Conservation (phyloP, 2,888 invertebrate genomes). For the Caradrina kadenii region DNA sequence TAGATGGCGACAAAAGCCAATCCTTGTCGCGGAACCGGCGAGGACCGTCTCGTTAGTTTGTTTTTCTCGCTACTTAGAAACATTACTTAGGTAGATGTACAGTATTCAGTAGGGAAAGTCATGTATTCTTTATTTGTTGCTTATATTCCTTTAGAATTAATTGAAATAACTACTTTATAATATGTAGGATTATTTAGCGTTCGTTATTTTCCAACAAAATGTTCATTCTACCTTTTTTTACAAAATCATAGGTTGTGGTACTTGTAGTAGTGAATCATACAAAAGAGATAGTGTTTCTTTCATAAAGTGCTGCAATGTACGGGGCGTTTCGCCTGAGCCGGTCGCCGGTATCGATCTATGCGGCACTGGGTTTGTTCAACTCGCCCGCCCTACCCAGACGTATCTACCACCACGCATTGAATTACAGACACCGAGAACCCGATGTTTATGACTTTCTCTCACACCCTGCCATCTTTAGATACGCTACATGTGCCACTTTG, state of each 20-base stretch:
- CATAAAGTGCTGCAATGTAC: slow-evolving; percentile 64
- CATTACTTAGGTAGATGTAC: neutral
- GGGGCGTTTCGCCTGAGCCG: slow-evolving; percentile 59
- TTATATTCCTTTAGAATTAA: neutral
- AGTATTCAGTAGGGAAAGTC: neutral
- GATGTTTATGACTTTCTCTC: slow-evolving; percentile 64
- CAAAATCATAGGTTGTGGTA: neutral
- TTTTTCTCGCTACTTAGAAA: slow-evolving; percentile 11
- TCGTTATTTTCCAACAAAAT: neutral
- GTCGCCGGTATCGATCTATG: slow-evolving; percentile 70
- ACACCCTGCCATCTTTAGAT: slow-evolving; percentile 50
- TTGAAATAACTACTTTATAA: neutral
- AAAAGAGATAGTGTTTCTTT: slow-evolving; percentile 59
- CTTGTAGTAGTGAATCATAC: slow-evolving; percentile 5
- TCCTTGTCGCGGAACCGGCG: slow-evolving; percentile 13
- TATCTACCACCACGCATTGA: slow-evolving; percentile 65
- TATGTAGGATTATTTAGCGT: neutral
- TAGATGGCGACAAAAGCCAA: slow-evolving; percentile 15
- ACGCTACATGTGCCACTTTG: slow-evolving; percentile 38
- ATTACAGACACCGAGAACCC: slow-evolving; percentile 66
- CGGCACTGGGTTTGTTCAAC: slow-evolving; percentile 70
- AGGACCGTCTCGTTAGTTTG: neutral
- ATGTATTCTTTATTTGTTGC: neutral
- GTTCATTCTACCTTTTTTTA: neutral
- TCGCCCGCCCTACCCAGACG: slow-evolving; percentile 63